Base-by-base conservation (phyloP, 1,140 invertebrate genomes). In the Tetramorium simillimum region DNA sequence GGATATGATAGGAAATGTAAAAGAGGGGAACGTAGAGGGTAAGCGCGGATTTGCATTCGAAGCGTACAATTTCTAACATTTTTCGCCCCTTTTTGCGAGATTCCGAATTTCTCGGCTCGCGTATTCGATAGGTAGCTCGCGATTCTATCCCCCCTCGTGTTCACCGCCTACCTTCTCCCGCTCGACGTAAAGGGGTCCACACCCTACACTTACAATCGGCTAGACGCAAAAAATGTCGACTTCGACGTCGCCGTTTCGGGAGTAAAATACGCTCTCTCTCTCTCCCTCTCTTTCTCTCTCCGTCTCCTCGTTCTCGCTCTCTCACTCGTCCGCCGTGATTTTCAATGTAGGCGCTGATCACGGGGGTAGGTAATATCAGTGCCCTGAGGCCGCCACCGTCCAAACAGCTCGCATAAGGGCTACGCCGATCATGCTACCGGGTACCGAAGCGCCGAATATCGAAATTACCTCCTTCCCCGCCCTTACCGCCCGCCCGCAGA, bases 121-220 rank as follows among this genome's bases (percentile, higher is more conserved):
- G 49, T 70, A 40, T 21, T 51, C 53, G 58, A 87, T 85, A 89
- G 73, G 69, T 86, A 90, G 63, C 72, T 24, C 78, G 40, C 65
- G 72, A 73, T 76, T 69, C 88, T 80, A 84, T 89, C 80, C 67
- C 37, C 10, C 51, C 81, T 53, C 21, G 53, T 51, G 53, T 58
- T 70, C 51, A n/a, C 60, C 60, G 49, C 62, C 62, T 58, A 37
- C 51, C 37, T 40, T 33, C 53, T 60, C n/a, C 28, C 46, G 37
- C 67, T 75, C 51, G 60, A 67, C 16, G 53, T 70, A 81, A 72
- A 51, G 12, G 24, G 60, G 62, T 58, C 82, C 77, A 89, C 92
- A 95, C 93, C 94, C 94, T 91, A 91, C 93, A 95, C 92, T 95
- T 95, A 95, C 93, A 93, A 93, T 92, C 90, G 94, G 94, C 95